Percentiles rank a stretch among this genome's conserved stretches.
Conservation (phyloP, 2,113 vertebrate species). For the Poicephalus meyeri region DNA sequence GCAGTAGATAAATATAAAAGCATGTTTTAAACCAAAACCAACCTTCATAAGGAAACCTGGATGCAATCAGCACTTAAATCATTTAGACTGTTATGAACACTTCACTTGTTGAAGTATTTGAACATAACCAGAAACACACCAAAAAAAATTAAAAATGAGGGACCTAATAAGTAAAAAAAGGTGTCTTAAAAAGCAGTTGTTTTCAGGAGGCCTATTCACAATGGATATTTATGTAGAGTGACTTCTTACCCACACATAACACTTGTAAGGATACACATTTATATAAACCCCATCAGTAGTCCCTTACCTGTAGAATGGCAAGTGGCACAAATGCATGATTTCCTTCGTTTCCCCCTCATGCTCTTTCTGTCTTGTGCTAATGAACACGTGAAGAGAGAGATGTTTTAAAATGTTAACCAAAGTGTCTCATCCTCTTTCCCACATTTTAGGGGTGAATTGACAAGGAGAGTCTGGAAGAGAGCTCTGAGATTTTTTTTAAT, state of each 20-base stretch:
- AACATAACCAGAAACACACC: neutral
- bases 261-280: neutral
- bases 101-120: neutral
- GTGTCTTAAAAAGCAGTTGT: neutral
- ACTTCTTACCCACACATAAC: neutral
- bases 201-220: neutral
- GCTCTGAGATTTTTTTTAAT: neutral
- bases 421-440: neutral
- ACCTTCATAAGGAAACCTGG: neutral
- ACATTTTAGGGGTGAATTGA: neutral
- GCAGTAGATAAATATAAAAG: slow-evolving; percentile 16
- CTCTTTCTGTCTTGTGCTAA: neutral
- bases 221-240: neutral
- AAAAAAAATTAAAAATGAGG: neutral
- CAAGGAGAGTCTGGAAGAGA: neutral
- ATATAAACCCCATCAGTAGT: neutral
- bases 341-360: neutral
- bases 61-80: neutral
- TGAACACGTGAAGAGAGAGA: neutral
- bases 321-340: neutral
- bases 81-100: neutral
- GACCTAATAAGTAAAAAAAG: neutral
- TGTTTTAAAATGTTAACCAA: neutral
- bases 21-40: neutral
- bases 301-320: neutral